Evolutionary conservation across 2,888 invertebrate species (phyloP).

Genomic region (Polietes domitor): DNA sequence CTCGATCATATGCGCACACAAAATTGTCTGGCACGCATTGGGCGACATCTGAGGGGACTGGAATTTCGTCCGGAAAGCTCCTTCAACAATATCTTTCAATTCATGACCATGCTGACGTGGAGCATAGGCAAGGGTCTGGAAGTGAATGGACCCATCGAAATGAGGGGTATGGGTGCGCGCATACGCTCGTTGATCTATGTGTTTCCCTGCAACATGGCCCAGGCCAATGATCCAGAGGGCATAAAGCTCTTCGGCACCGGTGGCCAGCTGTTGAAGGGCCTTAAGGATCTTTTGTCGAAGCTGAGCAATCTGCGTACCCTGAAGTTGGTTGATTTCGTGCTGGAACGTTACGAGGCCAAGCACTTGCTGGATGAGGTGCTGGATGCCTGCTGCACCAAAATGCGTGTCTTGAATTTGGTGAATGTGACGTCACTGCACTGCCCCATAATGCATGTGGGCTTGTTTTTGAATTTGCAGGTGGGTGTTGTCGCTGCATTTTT

Average conservation of each 20-base stretch:
- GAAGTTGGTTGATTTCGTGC: slow-evolving; percentile 87
- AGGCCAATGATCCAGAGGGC: slow-evolving; percentile 84
- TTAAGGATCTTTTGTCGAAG: slow-evolving; percentile 86
- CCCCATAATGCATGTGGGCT: slow-evolving; percentile 87
- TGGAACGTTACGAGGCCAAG: slow-evolving; percentile 87
- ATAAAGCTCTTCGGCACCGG: slow-evolving; percentile 89
- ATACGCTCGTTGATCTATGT: slow-evolving; percentile 85
- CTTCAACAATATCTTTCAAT: slow-evolving; percentile 91
- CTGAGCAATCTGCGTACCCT: slow-evolving; percentile 84
- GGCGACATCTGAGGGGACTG: slow-evolving; percentile 85
- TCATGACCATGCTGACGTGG: slow-evolving; percentile 90
- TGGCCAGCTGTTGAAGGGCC: slow-evolving; percentile 85
- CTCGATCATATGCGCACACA: slow-evolving; percentile 89
- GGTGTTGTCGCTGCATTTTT: slow-evolving; percentile 18
- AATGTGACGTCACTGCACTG: slow-evolving; percentile 88
- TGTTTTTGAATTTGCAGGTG: slow-evolving; percentile 88
- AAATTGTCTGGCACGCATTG: slow-evolving; percentile 86
- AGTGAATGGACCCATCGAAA: slow-evolving; percentile 71
- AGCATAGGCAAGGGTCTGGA: slow-evolving; percentile 83
- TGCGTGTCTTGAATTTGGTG: slow-evolving; percentile 85
- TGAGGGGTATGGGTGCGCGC: slow-evolving; percentile 82
- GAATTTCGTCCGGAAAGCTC: slow-evolving; percentile 88
- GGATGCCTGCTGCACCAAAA: slow-evolving; percentile 84
- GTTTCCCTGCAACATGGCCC: slow-evolving; percentile 89
- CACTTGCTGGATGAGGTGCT: slow-evolving; percentile 88